Conservation (phyloP, 2,888 invertebrate species). For the Agonopterix alstromeriana region DNA sequence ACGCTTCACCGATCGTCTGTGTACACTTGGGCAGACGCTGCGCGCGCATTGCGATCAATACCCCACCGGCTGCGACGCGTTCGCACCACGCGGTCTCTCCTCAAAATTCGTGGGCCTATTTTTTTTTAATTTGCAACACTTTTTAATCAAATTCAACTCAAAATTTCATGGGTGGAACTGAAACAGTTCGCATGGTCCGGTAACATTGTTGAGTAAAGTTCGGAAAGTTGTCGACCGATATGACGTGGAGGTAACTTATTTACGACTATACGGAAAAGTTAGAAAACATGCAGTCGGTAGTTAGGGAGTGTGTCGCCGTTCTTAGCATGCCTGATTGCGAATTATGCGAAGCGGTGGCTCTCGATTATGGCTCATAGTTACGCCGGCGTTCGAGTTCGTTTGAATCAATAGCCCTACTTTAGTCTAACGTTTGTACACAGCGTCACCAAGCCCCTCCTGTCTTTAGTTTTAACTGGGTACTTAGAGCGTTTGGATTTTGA, state of each 20-base stretch:
- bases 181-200: conserved; percentile 27
- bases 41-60: conserved; percentile 75
- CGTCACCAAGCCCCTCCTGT: conserved; percentile 11
- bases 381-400: conserved; percentile 13
- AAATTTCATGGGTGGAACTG: conserved; percentile 24
- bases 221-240: conserved; percentile 10
- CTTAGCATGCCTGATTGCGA: conserved; percentile 19
- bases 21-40: conserved; percentile 53
- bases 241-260: conserved; percentile 19
- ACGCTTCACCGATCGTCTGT: conserved; percentile 60
- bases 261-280: conserved; percentile 28
- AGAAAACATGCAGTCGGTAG: conserved; percentile 11
- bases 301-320: conserved; percentile 14
- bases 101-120: conserved; percentile 59
- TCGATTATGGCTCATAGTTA: conserved; percentile 27
- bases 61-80: conserved; percentile 57
- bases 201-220: conserved; percentile 17
- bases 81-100: conserved; percentile 57
- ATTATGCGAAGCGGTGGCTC: conserved; percentile 16
- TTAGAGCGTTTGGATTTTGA: conserved; percentile 18
- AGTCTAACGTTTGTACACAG: conserved; percentile 24
- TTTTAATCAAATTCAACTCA: conserved; percentile 37
- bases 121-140: conserved; percentile 48
- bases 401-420: conserved; percentile 40
- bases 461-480: conserved; percentile 27